Evolutionary conservation across 2,888 invertebrate species (phyloP).

Genomic region (Timema cristinae): DNA sequence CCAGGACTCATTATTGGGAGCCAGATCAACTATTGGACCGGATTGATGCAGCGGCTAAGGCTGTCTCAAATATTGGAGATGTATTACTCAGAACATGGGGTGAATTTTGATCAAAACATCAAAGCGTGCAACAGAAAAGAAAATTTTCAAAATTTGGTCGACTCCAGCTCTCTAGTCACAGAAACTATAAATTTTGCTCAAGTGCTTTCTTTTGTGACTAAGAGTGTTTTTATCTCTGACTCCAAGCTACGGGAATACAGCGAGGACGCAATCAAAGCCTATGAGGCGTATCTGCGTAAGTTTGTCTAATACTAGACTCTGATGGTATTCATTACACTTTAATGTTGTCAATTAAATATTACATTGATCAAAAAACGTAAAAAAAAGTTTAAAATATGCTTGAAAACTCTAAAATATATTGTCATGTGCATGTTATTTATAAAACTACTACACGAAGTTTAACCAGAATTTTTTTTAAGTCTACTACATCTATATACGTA

Average conservation of each 20-base stretch:
- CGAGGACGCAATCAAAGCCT: conserved; percentile 8
- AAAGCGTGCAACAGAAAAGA: conserved; percentile 27
- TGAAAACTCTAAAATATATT: too few species aligned
- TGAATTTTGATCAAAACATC: conserved; percentile 48
- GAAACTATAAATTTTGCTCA: conserved; percentile 20
- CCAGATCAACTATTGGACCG: conserved; percentile 20
- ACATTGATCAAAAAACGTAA: too few species aligned
- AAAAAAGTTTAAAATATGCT: too few species aligned
- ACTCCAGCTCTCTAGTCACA: neutral
- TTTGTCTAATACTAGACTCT: too few species aligned
- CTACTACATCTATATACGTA: too few species aligned
- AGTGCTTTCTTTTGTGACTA: conserved; percentile 16
- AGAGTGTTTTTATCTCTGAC: conserved; percentile 17
- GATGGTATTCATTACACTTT: too few species aligned
- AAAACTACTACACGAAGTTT: too few species aligned
- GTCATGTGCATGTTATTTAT: too few species aligned
- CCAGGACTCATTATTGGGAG: conserved; percentile 25
- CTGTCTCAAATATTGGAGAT: conserved; percentile 75
- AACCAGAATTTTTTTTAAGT: too few species aligned
- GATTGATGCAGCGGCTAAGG: conserved; percentile 44
- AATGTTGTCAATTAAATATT: too few species aligned
- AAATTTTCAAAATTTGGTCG: neutral
- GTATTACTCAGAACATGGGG: conserved; percentile 72
- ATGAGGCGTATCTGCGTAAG: conserved; percentile 17
- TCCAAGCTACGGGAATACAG: conserved; percentile 14